phyloP scores from a whole-genome alignment of 2,113 vertebrate species.

The Gavialis gangeticus region DNA sequence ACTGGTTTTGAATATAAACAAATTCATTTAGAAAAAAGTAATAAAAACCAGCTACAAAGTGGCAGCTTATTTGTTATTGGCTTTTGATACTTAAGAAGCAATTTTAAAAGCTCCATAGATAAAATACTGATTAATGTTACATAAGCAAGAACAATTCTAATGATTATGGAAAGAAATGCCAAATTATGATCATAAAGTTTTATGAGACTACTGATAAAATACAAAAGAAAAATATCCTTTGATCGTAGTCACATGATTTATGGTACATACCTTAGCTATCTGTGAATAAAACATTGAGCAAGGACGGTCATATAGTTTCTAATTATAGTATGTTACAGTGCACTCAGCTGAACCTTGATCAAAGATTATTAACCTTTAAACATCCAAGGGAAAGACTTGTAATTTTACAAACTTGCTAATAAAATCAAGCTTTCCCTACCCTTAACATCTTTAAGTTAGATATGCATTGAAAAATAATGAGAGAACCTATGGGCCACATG shows the following conservation, averaged over 20 bases:
- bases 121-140: neutral
- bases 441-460: neutral
- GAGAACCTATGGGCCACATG: neutral
- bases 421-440: neutral
- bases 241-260: conserved; percentile 58
- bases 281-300: conserved; percentile 64
- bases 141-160: neutral
- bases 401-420: neutral
- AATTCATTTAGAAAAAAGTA: conserved; percentile 7
- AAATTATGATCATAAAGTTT: conserved; percentile 13
- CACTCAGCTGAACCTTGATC: conserved; percentile 50
- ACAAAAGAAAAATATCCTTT: conserved; percentile 51
- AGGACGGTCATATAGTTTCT: conserved; percentile 50
- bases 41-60: neutral
- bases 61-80: neutral
- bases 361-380: conserved; percentile 26
- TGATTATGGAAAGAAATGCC: conserved; percentile 17
- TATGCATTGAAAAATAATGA: neutral
- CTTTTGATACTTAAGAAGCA: conserved; percentile 1
- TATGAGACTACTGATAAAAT: conserved; percentile 23
- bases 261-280: conserved; percentile 52
- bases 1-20: neutral
- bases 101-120: neutral
- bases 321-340: conserved; percentile 50
- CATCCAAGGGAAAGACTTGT: neutral